These are phyloP conservation scores for Apteryx owenii DNA, from an alignment of 2,113 vertebrate genomes.

Conservation along the genomic window DNA sequence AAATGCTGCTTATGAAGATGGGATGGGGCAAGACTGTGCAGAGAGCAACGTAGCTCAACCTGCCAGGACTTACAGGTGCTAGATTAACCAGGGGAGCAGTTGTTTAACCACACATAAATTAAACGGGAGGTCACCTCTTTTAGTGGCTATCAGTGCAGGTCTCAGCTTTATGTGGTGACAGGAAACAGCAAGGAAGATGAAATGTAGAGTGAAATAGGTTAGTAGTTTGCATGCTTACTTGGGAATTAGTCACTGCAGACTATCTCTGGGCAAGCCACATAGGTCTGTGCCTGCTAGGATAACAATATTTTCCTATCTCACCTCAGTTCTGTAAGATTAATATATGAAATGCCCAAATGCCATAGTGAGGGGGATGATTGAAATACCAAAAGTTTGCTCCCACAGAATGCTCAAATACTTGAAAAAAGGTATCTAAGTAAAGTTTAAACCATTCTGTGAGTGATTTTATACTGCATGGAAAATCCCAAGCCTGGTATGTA, in stretches of 20 bases:
- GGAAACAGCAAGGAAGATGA: background rate
- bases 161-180: background rate
- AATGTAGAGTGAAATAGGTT: background rate
- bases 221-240: background rate
- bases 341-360: background rate
- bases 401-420: background rate
- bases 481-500: background rate
- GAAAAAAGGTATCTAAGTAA: background rate
- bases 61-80: background rate
- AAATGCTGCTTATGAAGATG: rapidly evolving
- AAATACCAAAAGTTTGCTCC: background rate
- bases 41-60: rapidly evolving
- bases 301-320: background rate
- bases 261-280: background rate
- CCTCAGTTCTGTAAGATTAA: background rate
- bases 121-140: background rate
- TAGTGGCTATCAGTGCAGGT: background rate
- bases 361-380: rapidly evolving
- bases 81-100: background rate
- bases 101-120: background rate
- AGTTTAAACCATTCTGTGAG: background rate
- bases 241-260: background rate
- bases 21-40: background rate
- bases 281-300: background rate
- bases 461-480: background rate